These are phyloP conservation scores for Cotesia congregata DNA, from an alignment of 2,888 invertebrate species.

Conservation along the genomic window DNA sequence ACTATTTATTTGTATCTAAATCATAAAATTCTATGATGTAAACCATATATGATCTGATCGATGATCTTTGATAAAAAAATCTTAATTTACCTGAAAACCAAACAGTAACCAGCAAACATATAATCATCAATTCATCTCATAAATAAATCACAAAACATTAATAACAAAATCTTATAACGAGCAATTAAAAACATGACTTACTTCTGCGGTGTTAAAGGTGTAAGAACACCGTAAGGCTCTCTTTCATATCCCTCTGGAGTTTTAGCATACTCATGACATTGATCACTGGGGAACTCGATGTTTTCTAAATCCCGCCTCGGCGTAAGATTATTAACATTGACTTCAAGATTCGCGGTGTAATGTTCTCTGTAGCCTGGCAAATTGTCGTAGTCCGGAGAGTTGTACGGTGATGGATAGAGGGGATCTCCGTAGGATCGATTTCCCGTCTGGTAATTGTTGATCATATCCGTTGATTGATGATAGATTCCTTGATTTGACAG, in stretches of 20 bases:
- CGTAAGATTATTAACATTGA: constrained; percentile 54
- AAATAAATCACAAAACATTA: too few relatives aligned
- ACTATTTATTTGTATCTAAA: too few relatives aligned
- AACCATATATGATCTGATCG: too few relatives aligned
- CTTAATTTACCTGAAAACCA: too few relatives aligned
- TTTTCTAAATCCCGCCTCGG: constrained; percentile 53
- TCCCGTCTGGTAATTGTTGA: constrained; percentile 48
- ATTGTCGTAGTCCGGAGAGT: constrained; percentile 61
- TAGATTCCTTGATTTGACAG: constrained; percentile 61
- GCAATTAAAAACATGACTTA: constrained; percentile 43
- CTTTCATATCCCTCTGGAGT: constrained; percentile 62
- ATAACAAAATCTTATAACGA: too few relatives aligned
- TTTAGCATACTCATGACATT: constrained; percentile 53
- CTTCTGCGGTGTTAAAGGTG: constrained; percentile 64
- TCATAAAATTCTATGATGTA: too few relatives aligned
- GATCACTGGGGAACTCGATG: constrained; percentile 49
- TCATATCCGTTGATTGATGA: constrained; percentile 56
- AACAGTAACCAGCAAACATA: too few relatives aligned
- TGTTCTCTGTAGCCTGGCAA: constrained; percentile 55
- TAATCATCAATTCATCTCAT: too few relatives aligned
- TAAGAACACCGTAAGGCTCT: constrained; percentile 59
- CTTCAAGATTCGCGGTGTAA: constrained; percentile 44
- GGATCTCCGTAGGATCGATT: constrained; percentile 54
- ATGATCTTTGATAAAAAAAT: too few relatives aligned
- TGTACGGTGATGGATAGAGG: constrained; percentile 62